Evolutionary conservation across 2,888 invertebrate genomes (phyloP).

Genomic region (Lamellibrachia satsuma): DNA sequence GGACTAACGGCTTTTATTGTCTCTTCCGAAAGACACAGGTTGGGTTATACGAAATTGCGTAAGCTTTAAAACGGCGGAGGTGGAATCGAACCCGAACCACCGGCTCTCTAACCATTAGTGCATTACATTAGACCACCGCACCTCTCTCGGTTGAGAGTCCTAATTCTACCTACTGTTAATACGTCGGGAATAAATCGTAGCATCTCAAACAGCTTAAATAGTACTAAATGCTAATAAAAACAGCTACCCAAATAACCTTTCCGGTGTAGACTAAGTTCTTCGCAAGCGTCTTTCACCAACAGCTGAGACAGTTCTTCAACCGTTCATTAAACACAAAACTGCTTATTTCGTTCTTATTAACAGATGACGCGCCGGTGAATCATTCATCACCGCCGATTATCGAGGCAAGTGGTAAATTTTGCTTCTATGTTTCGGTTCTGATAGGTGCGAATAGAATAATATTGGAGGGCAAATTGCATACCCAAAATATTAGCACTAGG

Average conservation of each 20-base stretch:
- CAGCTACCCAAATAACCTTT: not conserved
- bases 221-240: not conserved
- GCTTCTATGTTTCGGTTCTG: too few species aligned
- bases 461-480: too few species aligned
- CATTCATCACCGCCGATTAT: not conserved
- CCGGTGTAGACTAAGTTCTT: not conserved
- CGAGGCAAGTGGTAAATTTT: too few species aligned
- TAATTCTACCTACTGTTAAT: not conserved
- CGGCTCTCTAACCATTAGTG: not conserved
- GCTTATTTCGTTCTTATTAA: constrained; percentile 37
- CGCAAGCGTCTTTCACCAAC: not conserved
- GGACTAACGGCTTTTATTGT: too few species aligned
- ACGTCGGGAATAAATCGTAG: not conserved
- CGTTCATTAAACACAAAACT: constrained; percentile 17
- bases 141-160: not conserved
- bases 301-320: not conserved
- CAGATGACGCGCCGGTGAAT: not conserved
- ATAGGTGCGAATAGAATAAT: too few species aligned
- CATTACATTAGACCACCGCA: not conserved
- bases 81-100: too few species aligned
- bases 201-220: not conserved
- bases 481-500: too few species aligned
- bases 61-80: too few species aligned
- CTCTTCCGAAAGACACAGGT: too few species aligned
- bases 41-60: too few species aligned